phyloP scores from a whole-genome alignment of 2,797 vertebrate genomes.

The Melanotaenia nigrans region DNA sequence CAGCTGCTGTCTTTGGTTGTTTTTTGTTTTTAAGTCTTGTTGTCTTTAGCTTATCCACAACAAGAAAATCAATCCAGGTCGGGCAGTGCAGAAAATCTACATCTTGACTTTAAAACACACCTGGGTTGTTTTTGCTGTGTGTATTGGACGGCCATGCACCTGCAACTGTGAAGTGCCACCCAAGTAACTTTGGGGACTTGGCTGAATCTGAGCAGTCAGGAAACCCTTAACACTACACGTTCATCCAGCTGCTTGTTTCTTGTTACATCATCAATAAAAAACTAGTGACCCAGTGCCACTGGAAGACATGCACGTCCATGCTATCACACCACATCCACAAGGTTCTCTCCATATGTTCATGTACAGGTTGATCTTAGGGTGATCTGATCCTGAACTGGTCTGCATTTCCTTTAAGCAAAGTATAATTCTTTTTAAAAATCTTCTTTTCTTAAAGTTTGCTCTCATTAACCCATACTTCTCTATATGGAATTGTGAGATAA shows the following conservation, averaged over 20 bases:
- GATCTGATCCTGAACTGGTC: background rate
- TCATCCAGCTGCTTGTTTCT: background rate
- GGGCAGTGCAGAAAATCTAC: background rate
- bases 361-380: background rate
- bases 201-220: conserved; percentile 2
- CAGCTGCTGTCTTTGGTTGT: background rate
- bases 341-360: background rate
- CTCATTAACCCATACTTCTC: background rate
- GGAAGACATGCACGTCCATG: background rate
- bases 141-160: background rate
- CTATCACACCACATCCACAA: background rate
- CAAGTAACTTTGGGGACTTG: background rate
- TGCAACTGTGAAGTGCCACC: background rate
- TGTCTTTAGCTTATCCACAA: background rate
- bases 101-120: background rate
- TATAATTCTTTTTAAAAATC: too few species aligned
- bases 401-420: background rate
- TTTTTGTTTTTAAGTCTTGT: background rate
- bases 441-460: background rate
- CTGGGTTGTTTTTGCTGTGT: background rate
- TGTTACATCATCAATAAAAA: conserved; percentile 6
- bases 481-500: background rate
- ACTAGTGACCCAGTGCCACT: background rate
- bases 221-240: background rate
- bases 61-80: background rate